These are phyloP conservation scores for Cataglyphis cursor DNA, from an alignment of 2,888 invertebrate genomes.

Conservation along the genomic window DNA sequence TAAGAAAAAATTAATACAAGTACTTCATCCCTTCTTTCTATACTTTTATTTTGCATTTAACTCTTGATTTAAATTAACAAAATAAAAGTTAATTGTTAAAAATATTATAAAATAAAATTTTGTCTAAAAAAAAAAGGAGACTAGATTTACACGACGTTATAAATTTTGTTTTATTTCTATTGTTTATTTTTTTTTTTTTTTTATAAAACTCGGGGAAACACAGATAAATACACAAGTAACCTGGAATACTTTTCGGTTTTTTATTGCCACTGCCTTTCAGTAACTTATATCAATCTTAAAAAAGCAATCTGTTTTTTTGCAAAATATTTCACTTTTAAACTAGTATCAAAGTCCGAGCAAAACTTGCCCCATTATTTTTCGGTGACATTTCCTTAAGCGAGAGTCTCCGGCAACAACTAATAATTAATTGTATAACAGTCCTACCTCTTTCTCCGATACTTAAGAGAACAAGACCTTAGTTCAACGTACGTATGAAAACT, in stretches of 20 bases:
- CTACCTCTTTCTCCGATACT: background rate
- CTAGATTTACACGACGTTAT: background rate
- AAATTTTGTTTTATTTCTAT: background rate
- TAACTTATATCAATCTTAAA: background rate
- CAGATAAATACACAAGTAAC: background rate
- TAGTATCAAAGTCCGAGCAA: background rate
- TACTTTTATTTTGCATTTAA: background rate
- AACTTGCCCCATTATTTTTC: background rate
- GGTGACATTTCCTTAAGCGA: background rate
- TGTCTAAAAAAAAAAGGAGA: background rate
- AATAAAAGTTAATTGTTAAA: background rate
- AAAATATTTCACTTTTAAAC: slow-evolving; percentile 15
- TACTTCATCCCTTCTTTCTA: background rate
- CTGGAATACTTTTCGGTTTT: background rate
- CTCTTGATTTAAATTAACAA: background rate
- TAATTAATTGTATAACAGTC: slow-evolving; percentile 12
- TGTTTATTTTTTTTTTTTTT: background rate
- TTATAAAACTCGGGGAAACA: background rate
- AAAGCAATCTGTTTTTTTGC: background rate
- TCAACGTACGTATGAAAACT: slow-evolving; percentile 19
- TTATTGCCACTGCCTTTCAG: background rate
- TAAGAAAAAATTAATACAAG: background rate
- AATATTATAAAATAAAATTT: background rate
- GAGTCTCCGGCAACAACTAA: background rate
- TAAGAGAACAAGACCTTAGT: background rate